Base-by-base conservation (phyloP, 2,888 invertebrate species). In the Melanostoma mellinum region DNA sequence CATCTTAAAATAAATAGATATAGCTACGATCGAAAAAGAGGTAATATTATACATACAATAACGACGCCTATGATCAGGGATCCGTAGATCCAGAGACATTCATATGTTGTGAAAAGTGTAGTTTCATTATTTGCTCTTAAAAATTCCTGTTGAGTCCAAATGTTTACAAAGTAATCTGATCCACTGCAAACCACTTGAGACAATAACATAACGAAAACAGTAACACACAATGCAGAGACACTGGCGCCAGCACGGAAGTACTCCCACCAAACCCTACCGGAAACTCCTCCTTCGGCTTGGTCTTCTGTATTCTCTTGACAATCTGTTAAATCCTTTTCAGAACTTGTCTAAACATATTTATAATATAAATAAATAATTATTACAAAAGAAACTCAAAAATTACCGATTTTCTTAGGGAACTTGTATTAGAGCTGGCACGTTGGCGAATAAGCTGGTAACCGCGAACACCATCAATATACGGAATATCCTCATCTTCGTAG, bases 151-250 rank as follows among this genome's bases (percentile, higher is more conserved):
- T 91, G 90, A 0, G 91, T 90, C 94, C 94, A 94, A 85, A 92
- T 93, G 75, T 93, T 93, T 0, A 94, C 92, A 90, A 94, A 95
- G 85, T 92, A 94, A 86, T 95, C 95, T 0, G 92, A 92, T 0
- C 92, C 93, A 86, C 93, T 94, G 42, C 93, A 93, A 0, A 92
- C 88, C 1, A 91, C 86, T 89, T 94, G 94, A 0, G 94, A 92
- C n/a, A 93, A 30, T 5, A 94, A 4, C 87, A 93, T 92, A 0
- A 93, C 88, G 0, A 92, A 38, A 0, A 92, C 86, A 68, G 94
- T 91, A 0, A 92, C 86, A 1, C 89, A 86, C 0, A 94, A 89
- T 6, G 92, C 88, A 52, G 90, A 89, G 1, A 90, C 88, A 61
- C 92, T 93, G 30, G 92, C 93, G 8, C 94, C 93, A 3, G 92